Conservation (phyloP, 2,888 invertebrate species). For the Caenorhabditis sp. region DNA sequence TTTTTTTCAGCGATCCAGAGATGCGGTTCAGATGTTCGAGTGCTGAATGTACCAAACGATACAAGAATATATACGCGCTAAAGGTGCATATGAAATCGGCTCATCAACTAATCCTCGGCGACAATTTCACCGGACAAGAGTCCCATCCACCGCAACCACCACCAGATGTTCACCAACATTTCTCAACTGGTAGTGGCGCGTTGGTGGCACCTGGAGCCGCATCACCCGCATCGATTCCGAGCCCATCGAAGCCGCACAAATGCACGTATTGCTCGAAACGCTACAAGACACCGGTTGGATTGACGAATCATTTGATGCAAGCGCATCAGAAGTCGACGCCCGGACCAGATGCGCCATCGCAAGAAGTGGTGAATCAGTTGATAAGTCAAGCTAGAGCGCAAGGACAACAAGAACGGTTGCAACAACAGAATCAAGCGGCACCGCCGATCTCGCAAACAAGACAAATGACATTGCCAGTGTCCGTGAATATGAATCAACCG, state of each 20-base stretch:
- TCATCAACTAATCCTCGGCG: conserved; percentile 23
- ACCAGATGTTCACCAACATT: neutral
- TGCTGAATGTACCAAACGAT: conserved; percentile 44
- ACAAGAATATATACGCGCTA: conserved; percentile 39
- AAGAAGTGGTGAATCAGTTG: conserved; percentile 40
- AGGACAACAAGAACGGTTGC: conserved; percentile 28
- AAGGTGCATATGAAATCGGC: conserved; percentile 28
- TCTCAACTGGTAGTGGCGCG: neutral
- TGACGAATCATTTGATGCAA: conserved; percentile 46
- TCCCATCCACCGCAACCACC: neutral
- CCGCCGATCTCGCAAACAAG: neutral
- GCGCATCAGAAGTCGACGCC: conserved; percentile 38
- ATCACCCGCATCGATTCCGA: neutral
- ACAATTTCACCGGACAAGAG: too few relatives aligned
- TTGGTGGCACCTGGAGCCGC: neutral
- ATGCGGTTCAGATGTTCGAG: conserved; percentile 39
- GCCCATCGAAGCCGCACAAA: conserved; percentile 17
- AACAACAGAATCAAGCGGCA: neutral
- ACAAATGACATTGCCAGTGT: neutral
- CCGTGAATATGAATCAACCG: neutral
- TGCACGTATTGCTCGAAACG: conserved; percentile 47
- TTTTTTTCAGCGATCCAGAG: conserved; percentile 23
- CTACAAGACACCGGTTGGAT: conserved; percentile 46
- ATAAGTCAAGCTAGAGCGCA: conserved; percentile 40
- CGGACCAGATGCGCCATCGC: conserved; percentile 18